Evolutionary conservation across 2,888 invertebrate genomes (phyloP).

Genomic region (Nomada fucata): DNA sequence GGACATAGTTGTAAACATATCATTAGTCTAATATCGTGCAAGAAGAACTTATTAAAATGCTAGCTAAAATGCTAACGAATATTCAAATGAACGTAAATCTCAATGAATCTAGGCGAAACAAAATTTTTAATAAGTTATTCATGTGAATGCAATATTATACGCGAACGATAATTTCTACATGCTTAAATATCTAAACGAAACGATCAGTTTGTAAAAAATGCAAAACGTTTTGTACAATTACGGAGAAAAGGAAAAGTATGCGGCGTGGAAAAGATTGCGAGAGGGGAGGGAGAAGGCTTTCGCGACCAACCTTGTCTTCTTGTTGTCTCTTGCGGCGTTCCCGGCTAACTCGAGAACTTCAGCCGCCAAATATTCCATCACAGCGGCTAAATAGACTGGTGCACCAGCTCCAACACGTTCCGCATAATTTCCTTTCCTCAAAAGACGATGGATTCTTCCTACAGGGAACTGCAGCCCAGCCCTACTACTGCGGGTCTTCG

Average conservation of each 20-base stretch:
- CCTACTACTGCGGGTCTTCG: slow-evolving; percentile 84
- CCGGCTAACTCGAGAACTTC: slow-evolving; percentile 88
- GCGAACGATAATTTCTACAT: background rate
- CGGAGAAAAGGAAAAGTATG: slow-evolving; percentile 3
- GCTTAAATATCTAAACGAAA: too few species aligned
- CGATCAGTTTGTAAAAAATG: background rate
- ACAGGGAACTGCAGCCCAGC: slow-evolving; percentile 86
- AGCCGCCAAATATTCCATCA: slow-evolving; percentile 88
- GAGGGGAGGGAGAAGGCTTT: slow-evolving; percentile 29
- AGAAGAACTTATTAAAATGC: too few species aligned
- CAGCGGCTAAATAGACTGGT: slow-evolving; percentile 86
- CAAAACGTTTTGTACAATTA: background rate
- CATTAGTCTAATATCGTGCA: too few species aligned
- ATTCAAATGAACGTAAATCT: too few species aligned
- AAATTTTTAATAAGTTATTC: too few species aligned
- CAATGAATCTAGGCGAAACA: too few species aligned
- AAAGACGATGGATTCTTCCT: slow-evolving; percentile 86
- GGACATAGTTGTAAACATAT: too few species aligned
- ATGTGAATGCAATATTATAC: too few species aligned
- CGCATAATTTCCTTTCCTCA: slow-evolving; percentile 87
- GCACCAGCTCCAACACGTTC: slow-evolving; percentile 86
- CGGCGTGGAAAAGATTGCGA: background rate
- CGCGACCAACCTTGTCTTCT: slow-evolving; percentile 86
- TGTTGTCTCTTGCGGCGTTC: slow-evolving; percentile 88
- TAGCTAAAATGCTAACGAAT: too few species aligned